Base-by-base conservation (phyloP, 2,113 vertebrate genomes). In the Columba janthina region DNA sequence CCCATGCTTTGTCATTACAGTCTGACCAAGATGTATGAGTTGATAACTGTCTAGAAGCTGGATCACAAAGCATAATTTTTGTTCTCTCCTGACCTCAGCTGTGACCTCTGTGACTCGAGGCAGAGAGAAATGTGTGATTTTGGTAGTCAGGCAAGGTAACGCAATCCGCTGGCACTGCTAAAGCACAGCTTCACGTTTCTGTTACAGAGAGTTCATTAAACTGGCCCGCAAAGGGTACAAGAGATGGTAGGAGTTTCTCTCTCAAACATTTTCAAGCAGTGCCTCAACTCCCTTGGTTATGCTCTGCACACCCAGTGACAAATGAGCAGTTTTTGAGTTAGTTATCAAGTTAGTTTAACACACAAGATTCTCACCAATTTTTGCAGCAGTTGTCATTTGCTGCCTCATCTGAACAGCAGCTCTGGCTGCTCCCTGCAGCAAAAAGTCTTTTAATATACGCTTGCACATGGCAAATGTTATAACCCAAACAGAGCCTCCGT, bases 1-100 rank as follows among this genome's bases (percentile, higher is more conserved):
- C 92, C 96, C 89, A 77, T 61, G 25, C 60, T 92, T 93, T 95
- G 94, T 96, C 93, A 74, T 97, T 97, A 94, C 91, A 48, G 67
- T 75, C 87, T 93, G 95, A 96, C 84, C 85, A 95, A 97, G 97
- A 98, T 98, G 97, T 98, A 98, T 87, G 93, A 97, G 93, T 93
- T 94, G 97, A 95, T 97, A 98, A 95, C 96, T 96, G 96, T 93
- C 94, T 97, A 79, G 97, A 95, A 12, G 80, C 92, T 97, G 97
- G 90, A 96, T 95, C 94, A 96, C 96, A 97, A 97, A 97, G 92
- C 97, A 89, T 91, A 64, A 58, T 87, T 98, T 97, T 94, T 97
- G 93, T 97, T 97, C 80, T 94, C 90, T 91, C 75, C 95, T 94
- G 89, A 97, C 96, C 96, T 98, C 97, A 86, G 84, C 42, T 19